Evolutionary conservation across 2,888 invertebrate species (phyloP).

Genomic region (Pheosia gnoma): DNA sequence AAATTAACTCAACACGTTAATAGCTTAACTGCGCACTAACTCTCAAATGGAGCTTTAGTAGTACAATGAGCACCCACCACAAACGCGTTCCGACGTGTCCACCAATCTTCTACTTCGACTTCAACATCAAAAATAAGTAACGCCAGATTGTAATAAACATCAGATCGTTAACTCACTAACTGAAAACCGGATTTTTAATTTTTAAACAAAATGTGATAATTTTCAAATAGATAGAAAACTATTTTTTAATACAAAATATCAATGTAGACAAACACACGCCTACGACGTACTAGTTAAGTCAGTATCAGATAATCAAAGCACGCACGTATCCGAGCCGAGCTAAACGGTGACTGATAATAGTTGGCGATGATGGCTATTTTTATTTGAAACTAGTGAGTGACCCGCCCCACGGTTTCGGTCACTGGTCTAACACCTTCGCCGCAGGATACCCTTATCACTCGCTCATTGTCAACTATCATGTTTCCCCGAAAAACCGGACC

Average conservation of each 20-base stretch:
- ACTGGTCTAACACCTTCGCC: constrained; percentile 20
- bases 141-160: constrained; percentile 21
- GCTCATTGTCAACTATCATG: constrained; percentile 1
- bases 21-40: neutral
- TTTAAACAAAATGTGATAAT: constrained; percentile 21
- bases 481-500: constrained; percentile 3
- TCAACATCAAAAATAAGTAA: constrained; percentile 12
- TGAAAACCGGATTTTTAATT: constrained; percentile 16
- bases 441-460: constrained; percentile 25
- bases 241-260: constrained; percentile 24
- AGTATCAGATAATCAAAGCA: constrained; percentile 19
- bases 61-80: constrained; percentile 20
- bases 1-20: constrained; percentile 6
- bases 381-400: constrained; percentile 28
- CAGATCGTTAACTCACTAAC: constrained; percentile 16
- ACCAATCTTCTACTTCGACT: constrained; percentile 18
- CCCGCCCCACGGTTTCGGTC: constrained; percentile 24
- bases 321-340: constrained; percentile 31
- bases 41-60: neutral
- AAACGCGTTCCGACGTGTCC: constrained; percentile 20
- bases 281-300: constrained; percentile 23
- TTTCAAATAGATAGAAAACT: constrained; percentile 20
- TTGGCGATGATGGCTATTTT: constrained; percentile 34
- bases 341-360: constrained; percentile 36
- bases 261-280: constrained; percentile 18